Base-by-base conservation (phyloP, 2,797 vertebrate genomes). In the Hafferia zeledoni region DNA sequence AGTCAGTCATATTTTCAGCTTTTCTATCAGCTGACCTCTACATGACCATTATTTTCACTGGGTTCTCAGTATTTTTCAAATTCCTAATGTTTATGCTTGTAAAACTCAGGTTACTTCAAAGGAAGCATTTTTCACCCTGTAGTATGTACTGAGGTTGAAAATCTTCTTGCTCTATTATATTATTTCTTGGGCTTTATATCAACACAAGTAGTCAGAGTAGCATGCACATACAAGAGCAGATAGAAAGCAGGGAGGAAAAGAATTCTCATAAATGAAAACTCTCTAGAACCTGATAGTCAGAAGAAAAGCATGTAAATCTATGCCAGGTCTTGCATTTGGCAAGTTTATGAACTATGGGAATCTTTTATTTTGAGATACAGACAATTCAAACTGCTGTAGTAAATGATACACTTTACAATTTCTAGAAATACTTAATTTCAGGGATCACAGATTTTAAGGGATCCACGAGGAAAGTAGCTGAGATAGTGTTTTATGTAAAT, bases 351-450 rank as follows among this genome's bases (percentile, higher is more conserved):
- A 65, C 41, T 74, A 64, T 83, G 37, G 7, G 12, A 75, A 69
- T 89, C 31, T 79, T 86, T 78, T 65, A 7, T 84, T 88, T 78
- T 75, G 46, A 71, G 11, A 79, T 61, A 67, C 28, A 50, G 35
- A 80, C 6, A 31, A 75, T 65, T 52, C 46, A 59, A 82, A 70
- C 37, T 60, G 8, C 37, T 64, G 13, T 37, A 60, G 49, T 53
- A 90, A 91, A 64, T 25, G 19, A 25, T 35, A 84, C 15, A 39
- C 15, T 74, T 77, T 17, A 74, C 63, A 89, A 67, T 89, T 55
- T 90, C 56, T 82, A 72, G 52, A 78, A 92, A 90, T 76, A 74
- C 41, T 89, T 91, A 25, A 87, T 84, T 90, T 95, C 70, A 87
- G n/a, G 67, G 52, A 82, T 77, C 78, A 63, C 30, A 60, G 46